Conservation (phyloP, 2,797 vertebrate genomes). For the Todus mexicanus region DNA sequence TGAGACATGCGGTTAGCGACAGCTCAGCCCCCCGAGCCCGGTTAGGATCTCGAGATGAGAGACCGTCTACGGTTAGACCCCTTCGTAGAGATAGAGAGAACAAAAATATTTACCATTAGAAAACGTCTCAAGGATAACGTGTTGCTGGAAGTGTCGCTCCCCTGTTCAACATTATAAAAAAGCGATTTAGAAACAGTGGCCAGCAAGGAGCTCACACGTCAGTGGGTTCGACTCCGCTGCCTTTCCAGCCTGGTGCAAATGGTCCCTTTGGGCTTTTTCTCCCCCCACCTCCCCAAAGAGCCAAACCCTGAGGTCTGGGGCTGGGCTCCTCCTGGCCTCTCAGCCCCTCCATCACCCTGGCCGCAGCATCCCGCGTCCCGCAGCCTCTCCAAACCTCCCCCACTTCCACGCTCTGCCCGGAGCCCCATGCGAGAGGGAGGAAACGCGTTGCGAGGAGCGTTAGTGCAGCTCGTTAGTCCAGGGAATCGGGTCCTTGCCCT, state of each 20-base stretch:
- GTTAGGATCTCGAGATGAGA: constrained; percentile 55
- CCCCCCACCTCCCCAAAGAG: not conserved
- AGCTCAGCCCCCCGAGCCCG: constrained; percentile 50
- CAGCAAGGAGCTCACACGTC: constrained; percentile 55
- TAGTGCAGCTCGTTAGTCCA: constrained; percentile 56
- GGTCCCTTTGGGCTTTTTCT: not conserved
- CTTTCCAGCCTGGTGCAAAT: not conserved
- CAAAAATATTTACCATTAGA: constrained; percentile 99
- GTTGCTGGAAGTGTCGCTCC: constrained; percentile 96
- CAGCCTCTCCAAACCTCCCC: not conserved
- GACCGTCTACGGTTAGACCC: constrained; percentile 44
- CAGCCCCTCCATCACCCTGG: not conserved
- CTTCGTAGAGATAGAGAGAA: constrained; percentile 75
- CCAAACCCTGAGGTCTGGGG: not conserved
- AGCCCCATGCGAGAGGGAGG: not conserved
- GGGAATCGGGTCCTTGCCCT: not conserved
- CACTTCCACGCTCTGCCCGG: rapidly evolving
- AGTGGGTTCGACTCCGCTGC: not conserved
- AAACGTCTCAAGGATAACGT: constrained; percentile 93
- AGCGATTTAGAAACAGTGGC: constrained; percentile 74
- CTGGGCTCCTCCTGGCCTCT: rapidly evolving
- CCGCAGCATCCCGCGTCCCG: not conserved
- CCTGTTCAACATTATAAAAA: constrained; percentile 87
- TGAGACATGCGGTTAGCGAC: constrained; percentile 73
- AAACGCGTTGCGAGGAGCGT: constrained; percentile 8